phyloP scores from a whole-genome alignment of 2,797 vertebrate genomes.

The Sebastes nivosus region DNA sequence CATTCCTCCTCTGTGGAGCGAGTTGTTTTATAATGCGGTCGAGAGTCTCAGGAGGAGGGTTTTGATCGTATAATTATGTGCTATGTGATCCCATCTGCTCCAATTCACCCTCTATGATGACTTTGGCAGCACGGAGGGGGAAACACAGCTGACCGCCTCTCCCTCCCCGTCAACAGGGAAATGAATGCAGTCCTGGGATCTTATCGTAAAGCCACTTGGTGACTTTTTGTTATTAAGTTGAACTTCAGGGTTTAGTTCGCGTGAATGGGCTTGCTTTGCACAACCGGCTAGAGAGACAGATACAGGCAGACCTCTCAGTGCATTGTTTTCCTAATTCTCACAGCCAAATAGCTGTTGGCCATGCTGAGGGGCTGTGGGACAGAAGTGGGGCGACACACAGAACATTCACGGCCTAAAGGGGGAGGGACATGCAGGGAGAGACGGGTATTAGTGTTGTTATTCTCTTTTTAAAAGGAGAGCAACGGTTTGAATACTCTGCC shows the following conservation, averaged over 20 bases:
- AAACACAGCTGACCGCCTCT: slow-evolving; percentile 28
- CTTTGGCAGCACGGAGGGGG: slow-evolving; percentile 52
- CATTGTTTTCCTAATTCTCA: slow-evolving; percentile 30
- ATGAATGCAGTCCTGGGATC: slow-evolving; percentile 25
- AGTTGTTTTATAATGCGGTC: slow-evolving; percentile 37
- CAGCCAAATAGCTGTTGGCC: slow-evolving; percentile 26
- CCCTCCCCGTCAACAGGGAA: slow-evolving; percentile 19
- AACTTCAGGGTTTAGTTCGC: slow-evolving; percentile 9
- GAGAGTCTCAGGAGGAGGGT: slow-evolving; percentile 33
- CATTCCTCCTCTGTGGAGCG: slow-evolving; percentile 1
- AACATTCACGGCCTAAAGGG: background rate
- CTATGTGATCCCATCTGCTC: slow-evolving; percentile 51
- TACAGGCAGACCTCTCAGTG: background rate
- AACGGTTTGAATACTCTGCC: slow-evolving; percentile 1
- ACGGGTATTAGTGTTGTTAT: background rate
- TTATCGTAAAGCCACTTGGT: slow-evolving; percentile 21
- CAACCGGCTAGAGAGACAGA: background rate
- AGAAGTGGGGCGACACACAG: slow-evolving; percentile 29
- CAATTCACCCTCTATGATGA: slow-evolving; percentile 45
- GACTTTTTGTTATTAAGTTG: slow-evolving; percentile 29
- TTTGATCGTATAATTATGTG: slow-evolving; percentile 51
- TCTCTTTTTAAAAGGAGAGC: slow-evolving; percentile 16
- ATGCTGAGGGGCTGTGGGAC: slow-evolving; percentile 6
- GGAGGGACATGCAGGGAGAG: background rate
- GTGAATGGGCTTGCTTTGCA: background rate